Evolutionary conservation across 2,113 vertebrate genomes (phyloP).

Genomic region (Pangasianodon hypophthalmus): DNA sequence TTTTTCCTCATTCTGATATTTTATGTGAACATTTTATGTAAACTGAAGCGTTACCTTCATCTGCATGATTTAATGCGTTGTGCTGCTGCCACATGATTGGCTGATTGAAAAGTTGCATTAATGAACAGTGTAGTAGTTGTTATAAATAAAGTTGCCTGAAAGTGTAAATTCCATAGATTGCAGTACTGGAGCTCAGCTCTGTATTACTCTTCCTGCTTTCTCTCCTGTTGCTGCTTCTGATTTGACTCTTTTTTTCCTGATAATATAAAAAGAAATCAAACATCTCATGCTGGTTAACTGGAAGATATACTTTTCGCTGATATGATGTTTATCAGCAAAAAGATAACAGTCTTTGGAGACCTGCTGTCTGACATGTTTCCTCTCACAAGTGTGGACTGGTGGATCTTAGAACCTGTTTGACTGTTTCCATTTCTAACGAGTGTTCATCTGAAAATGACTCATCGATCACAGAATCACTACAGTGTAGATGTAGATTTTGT

Average conservation of each 20-base stretch:
- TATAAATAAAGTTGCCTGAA: neutral
- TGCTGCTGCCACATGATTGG: neutral
- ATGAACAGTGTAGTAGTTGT: neutral
- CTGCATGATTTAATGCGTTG: neutral
- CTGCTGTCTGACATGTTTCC: constrained; percentile 12
- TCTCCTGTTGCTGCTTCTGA: neutral
- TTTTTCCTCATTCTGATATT: neutral
- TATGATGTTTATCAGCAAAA: neutral
- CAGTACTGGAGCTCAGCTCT: neutral
- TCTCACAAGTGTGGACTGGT: constrained; percentile 8
- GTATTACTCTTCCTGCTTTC: neutral
- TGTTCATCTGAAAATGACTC: neutral
- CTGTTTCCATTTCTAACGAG: neutral
- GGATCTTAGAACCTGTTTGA: neutral
- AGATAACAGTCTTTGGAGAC: neutral
- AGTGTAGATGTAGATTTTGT: neutral
- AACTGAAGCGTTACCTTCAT: neutral
- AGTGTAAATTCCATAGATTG: neutral
- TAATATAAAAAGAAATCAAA: neutral
- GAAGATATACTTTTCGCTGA: neutral
- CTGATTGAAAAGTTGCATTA: neutral
- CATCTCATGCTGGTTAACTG: neutral
- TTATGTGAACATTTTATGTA: neutral
- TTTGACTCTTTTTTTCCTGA: neutral
- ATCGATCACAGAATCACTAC: neutral